Conservation (phyloP, 2,888 invertebrate species). For the Diarsia brunnea region DNA sequence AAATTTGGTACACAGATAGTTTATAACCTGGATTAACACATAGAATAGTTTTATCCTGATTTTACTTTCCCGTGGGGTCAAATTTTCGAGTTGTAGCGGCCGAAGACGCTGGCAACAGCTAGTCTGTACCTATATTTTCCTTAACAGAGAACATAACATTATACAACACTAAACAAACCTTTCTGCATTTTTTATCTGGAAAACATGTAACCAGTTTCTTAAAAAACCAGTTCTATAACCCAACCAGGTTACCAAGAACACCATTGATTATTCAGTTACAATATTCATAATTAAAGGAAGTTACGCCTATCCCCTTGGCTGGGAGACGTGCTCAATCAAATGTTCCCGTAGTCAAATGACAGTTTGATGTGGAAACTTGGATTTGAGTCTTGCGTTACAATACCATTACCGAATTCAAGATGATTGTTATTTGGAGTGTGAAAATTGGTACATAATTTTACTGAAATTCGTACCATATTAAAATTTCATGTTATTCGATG, state of each 20-base stretch:
- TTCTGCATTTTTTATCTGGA: neutral
- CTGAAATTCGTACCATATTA: constrained; percentile 1
- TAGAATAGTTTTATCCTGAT: too few species aligned
- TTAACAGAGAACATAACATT: neutral
- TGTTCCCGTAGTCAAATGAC: constrained; percentile 39
- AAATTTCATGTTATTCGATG: neutral
- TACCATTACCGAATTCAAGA: constrained; percentile 40
- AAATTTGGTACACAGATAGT: too few species aligned
- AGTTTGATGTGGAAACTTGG: constrained; percentile 59
- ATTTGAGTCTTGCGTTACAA: constrained; percentile 52
- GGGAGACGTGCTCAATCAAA: constrained; percentile 55
- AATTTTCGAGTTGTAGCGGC: too few species aligned
- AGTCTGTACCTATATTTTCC: too few species aligned
- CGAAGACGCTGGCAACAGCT: too few species aligned
- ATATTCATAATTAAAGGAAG: constrained; percentile 37
- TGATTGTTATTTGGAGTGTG: constrained; percentile 42
- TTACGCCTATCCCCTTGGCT: constrained; percentile 13
- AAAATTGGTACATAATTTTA: constrained; percentile 44
- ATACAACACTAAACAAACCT: too few species aligned
- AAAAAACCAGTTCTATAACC: neutral
- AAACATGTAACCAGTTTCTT: neutral
- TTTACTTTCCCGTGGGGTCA: too few species aligned
- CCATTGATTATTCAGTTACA: constrained; percentile 37
- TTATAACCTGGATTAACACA: too few species aligned
- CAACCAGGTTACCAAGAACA: neutral